These are phyloP conservation scores for Hemistola chrysoprasaria DNA, from an alignment of 2,888 invertebrate species.

Conservation along the genomic window DNA sequence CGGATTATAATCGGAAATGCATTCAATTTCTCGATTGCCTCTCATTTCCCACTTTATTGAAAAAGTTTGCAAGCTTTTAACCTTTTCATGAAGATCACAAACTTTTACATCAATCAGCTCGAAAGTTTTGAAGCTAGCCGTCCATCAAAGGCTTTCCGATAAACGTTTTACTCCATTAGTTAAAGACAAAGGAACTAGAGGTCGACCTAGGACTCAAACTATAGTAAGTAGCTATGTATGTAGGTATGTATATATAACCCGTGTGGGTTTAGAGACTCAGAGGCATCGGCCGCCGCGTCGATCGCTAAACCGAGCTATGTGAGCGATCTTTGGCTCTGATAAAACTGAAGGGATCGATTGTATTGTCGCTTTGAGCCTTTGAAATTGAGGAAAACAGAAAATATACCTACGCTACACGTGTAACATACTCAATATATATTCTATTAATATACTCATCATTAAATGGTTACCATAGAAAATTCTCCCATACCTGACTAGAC, in stretches of 20 bases:
- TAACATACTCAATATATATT: too few relatives aligned
- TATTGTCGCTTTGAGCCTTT: neutral
- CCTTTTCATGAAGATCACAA: conserved; percentile 4
- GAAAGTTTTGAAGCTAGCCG: conserved; percentile 6
- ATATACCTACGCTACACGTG: too few relatives aligned
- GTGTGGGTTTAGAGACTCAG: conserved; percentile 4
- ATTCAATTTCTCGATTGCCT: neutral
- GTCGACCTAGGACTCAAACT: conserved; percentile 11
- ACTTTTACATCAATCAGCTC: conserved; percentile 4
- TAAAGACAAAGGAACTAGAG: conserved; percentile 13
- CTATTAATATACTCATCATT: too few relatives aligned
- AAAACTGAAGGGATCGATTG: neutral
- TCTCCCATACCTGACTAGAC: too few relatives aligned
- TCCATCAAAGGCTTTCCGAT: conserved; percentile 8
- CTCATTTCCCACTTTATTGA: too few relatives aligned
- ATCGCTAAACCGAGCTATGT: conserved; percentile 8
- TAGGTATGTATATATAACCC: conserved; percentile 3
- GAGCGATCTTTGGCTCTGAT: conserved; percentile 3
- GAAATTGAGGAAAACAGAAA: too few relatives aligned
- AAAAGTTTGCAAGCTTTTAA: neutral
- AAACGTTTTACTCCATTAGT: conserved; percentile 9
- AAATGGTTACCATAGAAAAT: too few relatives aligned
- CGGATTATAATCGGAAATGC: too few relatives aligned
- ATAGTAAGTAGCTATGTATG: conserved; percentile 4
- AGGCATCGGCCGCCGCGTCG: neutral